These are phyloP conservation scores for Perizoma flavofasciatum DNA, from an alignment of 2,888 invertebrate genomes.

Conservation along the genomic window DNA sequence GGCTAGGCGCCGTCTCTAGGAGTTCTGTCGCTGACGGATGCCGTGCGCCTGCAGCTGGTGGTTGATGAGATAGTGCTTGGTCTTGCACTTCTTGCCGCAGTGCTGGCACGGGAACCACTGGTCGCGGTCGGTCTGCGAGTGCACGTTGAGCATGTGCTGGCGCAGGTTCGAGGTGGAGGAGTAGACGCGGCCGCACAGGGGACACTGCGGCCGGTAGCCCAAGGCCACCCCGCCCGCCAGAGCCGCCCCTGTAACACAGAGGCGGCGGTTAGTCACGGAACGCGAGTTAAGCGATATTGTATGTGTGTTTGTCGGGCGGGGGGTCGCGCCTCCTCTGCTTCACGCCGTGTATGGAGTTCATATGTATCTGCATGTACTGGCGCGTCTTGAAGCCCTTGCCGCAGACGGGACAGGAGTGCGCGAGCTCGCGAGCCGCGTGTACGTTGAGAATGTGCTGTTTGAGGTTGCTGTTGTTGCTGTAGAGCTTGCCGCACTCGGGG, in stretches of 20 bases:
- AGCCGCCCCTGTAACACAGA: slow-evolving; percentile 87
- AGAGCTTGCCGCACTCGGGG: slow-evolving; percentile 87
- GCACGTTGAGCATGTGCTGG: slow-evolving; percentile 90
- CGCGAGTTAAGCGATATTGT: slow-evolving; percentile 72
- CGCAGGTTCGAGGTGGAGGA: slow-evolving; percentile 89
- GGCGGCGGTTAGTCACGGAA: slow-evolving; percentile 82
- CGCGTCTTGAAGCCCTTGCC: slow-evolving; percentile 87
- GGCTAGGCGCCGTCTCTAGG: slow-evolving; percentile 75
- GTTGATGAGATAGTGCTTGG: slow-evolving; percentile 90
- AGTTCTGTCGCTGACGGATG: slow-evolving; percentile 87
- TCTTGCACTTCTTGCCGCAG: slow-evolving; percentile 90
- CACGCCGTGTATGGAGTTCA: slow-evolving; percentile 87
- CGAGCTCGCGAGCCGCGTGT: slow-evolving; percentile 84
- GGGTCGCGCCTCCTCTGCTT: slow-evolving; percentile 82
- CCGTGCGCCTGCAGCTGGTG: slow-evolving; percentile 90
- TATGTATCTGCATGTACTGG: slow-evolving; percentile 88
- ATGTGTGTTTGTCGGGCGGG: slow-evolving; percentile 68
- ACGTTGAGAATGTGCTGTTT: slow-evolving; percentile 88
- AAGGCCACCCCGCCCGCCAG: slow-evolving; percentile 81
- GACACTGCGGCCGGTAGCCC: slow-evolving; percentile 86
- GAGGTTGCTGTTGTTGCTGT: slow-evolving; percentile 87
- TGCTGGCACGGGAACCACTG: slow-evolving; percentile 89
- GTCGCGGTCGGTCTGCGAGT: slow-evolving; percentile 87
- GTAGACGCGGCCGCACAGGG: slow-evolving; percentile 88
- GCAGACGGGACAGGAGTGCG: slow-evolving; percentile 86